Conservation (phyloP, 2,113 vertebrate genomes). For the Solenodon paradoxus region DNA sequence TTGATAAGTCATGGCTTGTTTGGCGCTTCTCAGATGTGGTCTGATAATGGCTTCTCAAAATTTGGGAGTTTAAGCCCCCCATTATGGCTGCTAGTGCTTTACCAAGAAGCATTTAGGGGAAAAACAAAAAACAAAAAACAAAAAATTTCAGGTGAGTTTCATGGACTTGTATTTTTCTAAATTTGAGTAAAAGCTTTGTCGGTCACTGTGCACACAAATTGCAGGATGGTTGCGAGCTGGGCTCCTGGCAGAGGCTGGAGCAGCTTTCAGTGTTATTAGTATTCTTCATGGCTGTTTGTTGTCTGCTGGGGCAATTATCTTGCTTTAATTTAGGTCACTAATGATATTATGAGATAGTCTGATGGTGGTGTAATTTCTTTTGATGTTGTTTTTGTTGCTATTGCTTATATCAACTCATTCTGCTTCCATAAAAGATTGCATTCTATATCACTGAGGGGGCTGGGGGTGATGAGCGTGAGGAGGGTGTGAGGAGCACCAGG, state of each 20-base stretch:
- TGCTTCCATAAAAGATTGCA: conserved; percentile 63
- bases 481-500: neutral
- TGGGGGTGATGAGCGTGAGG: neutral
- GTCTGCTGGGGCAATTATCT: conserved; percentile 75
- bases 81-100: neutral
- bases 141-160: neutral
- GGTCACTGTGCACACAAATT: neutral
- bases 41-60: neutral
- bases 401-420: conserved; percentile 74
- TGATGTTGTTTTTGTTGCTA: conserved; percentile 76
- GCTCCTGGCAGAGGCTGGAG: conserved; percentile 9
- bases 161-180: neutral
- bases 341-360: conserved; percentile 77
- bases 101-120: neutral
- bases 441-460: conserved; percentile 27
- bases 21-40: neutral
- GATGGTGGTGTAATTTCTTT: conserved; percentile 77
- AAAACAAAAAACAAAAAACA: too few species aligned
- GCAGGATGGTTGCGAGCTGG: neutral
- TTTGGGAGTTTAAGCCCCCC: neutral
- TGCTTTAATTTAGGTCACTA: conserved; percentile 82
- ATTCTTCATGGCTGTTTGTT: conserved; percentile 65
- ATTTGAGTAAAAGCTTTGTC: conserved; percentile 34
- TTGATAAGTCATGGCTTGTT: neutral
- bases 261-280: conserved; percentile 31